Conservation (phyloP, 2,888 invertebrate genomes). For the Bibio marci region DNA sequence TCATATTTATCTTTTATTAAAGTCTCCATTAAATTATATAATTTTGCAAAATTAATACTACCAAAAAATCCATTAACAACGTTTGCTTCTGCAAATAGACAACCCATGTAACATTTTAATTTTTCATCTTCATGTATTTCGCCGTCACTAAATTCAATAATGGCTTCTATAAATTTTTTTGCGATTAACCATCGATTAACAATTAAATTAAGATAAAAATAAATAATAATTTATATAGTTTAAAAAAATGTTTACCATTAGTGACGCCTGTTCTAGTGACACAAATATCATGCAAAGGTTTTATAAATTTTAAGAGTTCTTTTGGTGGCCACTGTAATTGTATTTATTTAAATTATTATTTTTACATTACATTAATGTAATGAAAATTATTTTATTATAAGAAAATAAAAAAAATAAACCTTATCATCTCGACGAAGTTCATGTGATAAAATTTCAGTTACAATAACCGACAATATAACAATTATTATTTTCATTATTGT, state of each 20-base stretch:
- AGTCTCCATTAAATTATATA: slow-evolving; percentile 14
- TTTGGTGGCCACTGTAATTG: neutral
- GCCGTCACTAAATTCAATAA: slow-evolving; percentile 19
- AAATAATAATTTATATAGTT: no score
- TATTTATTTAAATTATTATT: no score
- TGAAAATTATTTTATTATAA: no score
- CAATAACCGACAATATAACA: no score
- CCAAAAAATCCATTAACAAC: slow-evolving; percentile 16
- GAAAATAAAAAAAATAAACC: no score
- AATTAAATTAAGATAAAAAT: no score
- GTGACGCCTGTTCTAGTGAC: neutral
- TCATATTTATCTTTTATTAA: slow-evolving; percentile 10
- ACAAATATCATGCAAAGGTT: neutral
- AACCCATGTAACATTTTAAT: slow-evolving; percentile 21
- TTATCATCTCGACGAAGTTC: no score
- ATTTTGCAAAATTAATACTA: slow-evolving; percentile 17
- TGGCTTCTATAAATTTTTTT: slow-evolving; percentile 15
- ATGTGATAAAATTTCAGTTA: no score
- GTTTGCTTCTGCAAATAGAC: slow-evolving; percentile 16
- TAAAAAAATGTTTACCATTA: neutral
- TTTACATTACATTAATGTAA: no score
- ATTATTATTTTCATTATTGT: no score
- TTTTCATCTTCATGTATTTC: slow-evolving; percentile 18
- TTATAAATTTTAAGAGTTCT: neutral
- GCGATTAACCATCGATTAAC: no score